Conservation (phyloP, 2,113 vertebrate genomes). For the Labeo catla region DNA sequence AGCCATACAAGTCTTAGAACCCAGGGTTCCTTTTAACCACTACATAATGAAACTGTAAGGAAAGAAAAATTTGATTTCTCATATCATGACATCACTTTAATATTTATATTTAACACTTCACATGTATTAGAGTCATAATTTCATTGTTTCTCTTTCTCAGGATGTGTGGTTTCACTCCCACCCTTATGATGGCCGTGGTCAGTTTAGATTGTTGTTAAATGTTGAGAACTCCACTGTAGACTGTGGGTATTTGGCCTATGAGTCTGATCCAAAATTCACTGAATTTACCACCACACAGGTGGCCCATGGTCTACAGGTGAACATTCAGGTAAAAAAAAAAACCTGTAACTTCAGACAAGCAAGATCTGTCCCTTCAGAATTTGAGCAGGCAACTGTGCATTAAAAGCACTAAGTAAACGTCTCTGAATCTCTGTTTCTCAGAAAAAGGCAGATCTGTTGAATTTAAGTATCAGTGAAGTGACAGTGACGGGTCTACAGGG, state of each 20-base stretch:
- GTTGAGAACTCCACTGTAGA: slow-evolving; percentile 63
- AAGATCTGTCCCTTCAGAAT: background rate
- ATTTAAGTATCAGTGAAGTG: too few species aligned
- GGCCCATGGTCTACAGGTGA: slow-evolving; percentile 50
- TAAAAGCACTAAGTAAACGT: too few species aligned
- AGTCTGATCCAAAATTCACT: slow-evolving; percentile 71
- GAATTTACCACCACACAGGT: slow-evolving; percentile 54
- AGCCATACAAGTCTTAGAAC: too few species aligned
- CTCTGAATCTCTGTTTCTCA: too few species aligned
- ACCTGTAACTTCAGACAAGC: background rate
- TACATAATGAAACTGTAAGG: too few species aligned
- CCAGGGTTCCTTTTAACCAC: too few species aligned
- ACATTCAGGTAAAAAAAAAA: slow-evolving; percentile 52
- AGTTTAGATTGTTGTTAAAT: slow-evolving; percentile 31
- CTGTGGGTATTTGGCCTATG: slow-evolving; percentile 63
- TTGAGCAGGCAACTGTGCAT: background rate
- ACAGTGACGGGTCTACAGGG: too few species aligned
- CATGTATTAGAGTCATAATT: too few species aligned
- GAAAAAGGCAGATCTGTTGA: too few species aligned
- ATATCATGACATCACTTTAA: too few species aligned
- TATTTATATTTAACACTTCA: too few species aligned
- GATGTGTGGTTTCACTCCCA: slow-evolving; percentile 61
- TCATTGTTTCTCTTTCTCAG: slow-evolving; percentile 51
- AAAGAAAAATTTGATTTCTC: too few species aligned
- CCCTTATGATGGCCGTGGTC: background rate